Percentiles rank a stretch among this genome's conserved stretches.
phyloP scores from a whole-genome alignment of 2,113 vertebrate species.

The Morone saxatilis region DNA sequence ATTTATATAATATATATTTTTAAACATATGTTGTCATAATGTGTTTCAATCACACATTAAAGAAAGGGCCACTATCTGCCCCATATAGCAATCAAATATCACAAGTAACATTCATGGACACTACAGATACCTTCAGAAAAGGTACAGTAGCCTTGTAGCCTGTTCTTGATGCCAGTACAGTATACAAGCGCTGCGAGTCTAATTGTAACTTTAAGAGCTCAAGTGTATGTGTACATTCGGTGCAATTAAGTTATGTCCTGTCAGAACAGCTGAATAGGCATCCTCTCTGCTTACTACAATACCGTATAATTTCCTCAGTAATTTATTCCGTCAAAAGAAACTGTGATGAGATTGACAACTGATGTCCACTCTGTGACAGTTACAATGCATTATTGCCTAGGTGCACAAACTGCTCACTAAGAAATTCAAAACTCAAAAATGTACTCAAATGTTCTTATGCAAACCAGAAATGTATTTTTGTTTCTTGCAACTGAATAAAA shows the following conservation, averaged over 20 bases:
- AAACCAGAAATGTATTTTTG: neutral
- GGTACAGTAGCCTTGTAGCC: neutral
- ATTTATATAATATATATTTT: too few relatives aligned
- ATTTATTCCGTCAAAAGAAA: conserved; percentile 13
- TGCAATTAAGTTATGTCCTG: neutral
- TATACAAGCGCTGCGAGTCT: neutral
- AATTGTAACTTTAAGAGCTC: neutral
- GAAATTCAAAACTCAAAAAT: conserved; percentile 5
- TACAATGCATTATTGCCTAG: neutral
- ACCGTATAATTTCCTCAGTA: neutral
- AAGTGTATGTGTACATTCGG: neutral
- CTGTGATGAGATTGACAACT: conserved; percentile 23
- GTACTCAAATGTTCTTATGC: neutral
- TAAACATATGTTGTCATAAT: too few relatives aligned
- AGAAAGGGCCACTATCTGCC: neutral
- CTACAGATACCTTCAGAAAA: neutral
- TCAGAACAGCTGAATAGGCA: conserved; percentile 1
- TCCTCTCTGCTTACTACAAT: neutral
- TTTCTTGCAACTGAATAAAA: conserved; percentile 7
- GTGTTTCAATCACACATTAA: neutral
- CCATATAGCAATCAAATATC: neutral
- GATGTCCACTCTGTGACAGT: conserved; percentile 6
- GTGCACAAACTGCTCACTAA: conserved; percentile 11
- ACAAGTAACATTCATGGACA: neutral
- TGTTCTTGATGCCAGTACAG: neutral